Conservation (phyloP, 1,140 invertebrate genomes). For the Maniola jurtina region DNA sequence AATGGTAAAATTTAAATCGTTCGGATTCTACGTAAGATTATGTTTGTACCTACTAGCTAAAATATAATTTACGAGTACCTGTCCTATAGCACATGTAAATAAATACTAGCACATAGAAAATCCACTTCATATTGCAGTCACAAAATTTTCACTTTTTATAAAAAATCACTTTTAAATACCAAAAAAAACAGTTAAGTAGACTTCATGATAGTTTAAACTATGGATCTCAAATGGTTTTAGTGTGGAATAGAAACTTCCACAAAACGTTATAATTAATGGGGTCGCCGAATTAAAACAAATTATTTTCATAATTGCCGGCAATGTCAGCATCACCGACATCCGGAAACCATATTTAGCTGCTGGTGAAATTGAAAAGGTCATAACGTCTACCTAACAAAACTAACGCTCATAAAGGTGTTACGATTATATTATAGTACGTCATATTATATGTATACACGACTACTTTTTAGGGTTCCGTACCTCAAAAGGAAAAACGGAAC, state of each 20-base stretch:
- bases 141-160: conserved; percentile 10
- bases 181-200: conserved; percentile 16
- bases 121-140: conserved; percentile 54
- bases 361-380: conserved; percentile 51
- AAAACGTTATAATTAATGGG: conserved; percentile 43
- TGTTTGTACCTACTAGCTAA: background rate
- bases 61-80: conserved; percentile 43
- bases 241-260: conserved; percentile 31
- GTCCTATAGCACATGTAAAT: conserved; percentile 56
- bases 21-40: too few relatives aligned
- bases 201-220: conserved; percentile 30
- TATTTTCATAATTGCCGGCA: conserved; percentile 42
- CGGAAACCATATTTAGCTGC: conserved; percentile 44
- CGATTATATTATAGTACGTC: too few relatives aligned
- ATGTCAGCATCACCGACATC: conserved; percentile 38
- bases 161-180: conserved; percentile 21
- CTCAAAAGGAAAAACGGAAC: too few relatives aligned
- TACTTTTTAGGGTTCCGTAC: too few relatives aligned
- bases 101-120: conserved; percentile 55
- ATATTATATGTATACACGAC: too few relatives aligned
- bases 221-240: conserved; percentile 35
- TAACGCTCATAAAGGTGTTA: too few relatives aligned
- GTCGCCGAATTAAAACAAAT: conserved; percentile 47
- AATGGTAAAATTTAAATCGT: too few relatives aligned
- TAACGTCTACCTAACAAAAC: background rate